Base-by-base conservation (phyloP, 2,888 invertebrate genomes). In the Coremacera marginata region DNA sequence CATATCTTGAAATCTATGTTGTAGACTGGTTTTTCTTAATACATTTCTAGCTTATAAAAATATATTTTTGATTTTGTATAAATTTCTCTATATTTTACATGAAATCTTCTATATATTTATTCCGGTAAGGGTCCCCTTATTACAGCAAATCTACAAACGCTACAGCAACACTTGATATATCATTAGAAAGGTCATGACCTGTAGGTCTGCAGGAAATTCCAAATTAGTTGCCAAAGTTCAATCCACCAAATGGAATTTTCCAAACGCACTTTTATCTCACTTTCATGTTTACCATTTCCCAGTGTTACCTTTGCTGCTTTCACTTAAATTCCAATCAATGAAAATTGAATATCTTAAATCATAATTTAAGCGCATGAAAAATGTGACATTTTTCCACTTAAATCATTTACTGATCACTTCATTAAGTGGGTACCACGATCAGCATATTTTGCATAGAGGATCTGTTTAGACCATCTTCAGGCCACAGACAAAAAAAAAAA, bases 381-480 rank as follows among this genome's bases (percentile, higher is more conserved):
- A 60, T 68, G 49, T 22, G 62, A 44, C 49, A 49, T n/a, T 72
- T 44, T 63, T 65, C 52, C 31, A 65, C 37, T 73, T 51, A 65
- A 73, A 51, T 65, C 51, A 52, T 52, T 49, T 51, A 65, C 65
- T 73, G 63, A 73, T 73, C 63, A 63, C 63, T 65, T 73, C 73
- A 73, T 73, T 65, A 63, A 49, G 73, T 31, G 27, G 1, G 51
- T 11, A 51, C 34, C 51, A 9, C 16, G 22, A 52, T 68, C 27
- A 67, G 16, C 22, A 22, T 34, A 34, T 27, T 55, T 34, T 55
- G 27, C 55, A 31, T 19, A 25, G 52, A 70, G 3, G 9, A 14
- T 7, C n/a, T 27, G 22, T 31, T 19, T 34, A 9, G 25, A 9
- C 16, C 34, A n/a, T 67, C 22, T 67, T 27, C 67, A 19, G 49